Evolutionary conservation across 2,797 vertebrate genomes (phyloP).

Genomic region (Pantherophis vulpinus): DNA sequence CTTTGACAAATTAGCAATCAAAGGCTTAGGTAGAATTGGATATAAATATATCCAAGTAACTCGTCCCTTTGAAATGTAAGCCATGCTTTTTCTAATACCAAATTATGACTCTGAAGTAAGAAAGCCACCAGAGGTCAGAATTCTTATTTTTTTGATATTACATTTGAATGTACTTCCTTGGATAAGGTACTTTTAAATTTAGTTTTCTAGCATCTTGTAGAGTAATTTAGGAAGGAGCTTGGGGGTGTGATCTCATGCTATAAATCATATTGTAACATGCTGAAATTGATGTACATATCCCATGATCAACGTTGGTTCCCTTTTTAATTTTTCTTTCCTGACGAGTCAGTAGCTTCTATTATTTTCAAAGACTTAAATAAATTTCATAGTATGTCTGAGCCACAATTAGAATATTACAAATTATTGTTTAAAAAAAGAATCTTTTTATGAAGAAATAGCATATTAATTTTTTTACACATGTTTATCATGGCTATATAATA

Average conservation of each 20-base stretch:
- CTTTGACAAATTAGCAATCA: background rate
- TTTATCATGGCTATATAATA: background rate
- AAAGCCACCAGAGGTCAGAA: slow-evolving; percentile 70
- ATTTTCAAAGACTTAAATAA: slow-evolving; percentile 9
- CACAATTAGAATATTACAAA: background rate
- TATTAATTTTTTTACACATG: background rate
- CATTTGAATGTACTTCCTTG: background rate
- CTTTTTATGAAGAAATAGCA: background rate
- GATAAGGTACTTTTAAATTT: slow-evolving; percentile 40
- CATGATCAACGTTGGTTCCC: slow-evolving; percentile 18
- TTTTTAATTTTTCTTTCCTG: slow-evolving; percentile 36
- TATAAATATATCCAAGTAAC: background rate
- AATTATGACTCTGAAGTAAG: background rate
- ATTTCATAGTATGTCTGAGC: background rate
- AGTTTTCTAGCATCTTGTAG: slow-evolving; percentile 55
- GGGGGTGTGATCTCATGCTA: slow-evolving; percentile 22
- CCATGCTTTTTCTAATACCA: background rate
- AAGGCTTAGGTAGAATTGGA: background rate
- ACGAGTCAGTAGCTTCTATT: background rate
- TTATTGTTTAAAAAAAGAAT: background rate
- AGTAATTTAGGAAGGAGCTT: slow-evolving; percentile 32
- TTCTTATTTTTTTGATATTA: background rate
- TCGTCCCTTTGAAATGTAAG: background rate
- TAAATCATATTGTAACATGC: slow-evolving; percentile 20
- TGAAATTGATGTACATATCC: slow-evolving; percentile 9